These are phyloP conservation scores for Lysandra coridon DNA, from an alignment of 2,888 invertebrate genomes.

Conservation along the genomic window DNA sequence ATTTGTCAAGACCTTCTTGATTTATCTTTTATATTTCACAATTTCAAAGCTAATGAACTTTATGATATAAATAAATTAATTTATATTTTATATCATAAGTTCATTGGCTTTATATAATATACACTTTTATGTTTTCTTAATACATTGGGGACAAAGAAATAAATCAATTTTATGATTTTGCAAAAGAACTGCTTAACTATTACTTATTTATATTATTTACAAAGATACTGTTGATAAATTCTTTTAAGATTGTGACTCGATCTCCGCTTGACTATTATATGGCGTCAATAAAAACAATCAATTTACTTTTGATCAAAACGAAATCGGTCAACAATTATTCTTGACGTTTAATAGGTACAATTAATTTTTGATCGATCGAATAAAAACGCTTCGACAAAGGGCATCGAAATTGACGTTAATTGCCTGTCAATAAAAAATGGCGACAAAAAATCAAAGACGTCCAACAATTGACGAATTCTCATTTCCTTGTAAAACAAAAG, in stretches of 20 bases:
- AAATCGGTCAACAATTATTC: neutral
- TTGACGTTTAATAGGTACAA: neutral
- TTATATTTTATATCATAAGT: too few species aligned
- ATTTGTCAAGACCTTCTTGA: neutral
- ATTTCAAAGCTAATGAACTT: neutral
- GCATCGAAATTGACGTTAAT: slow-evolving; percentile 22
- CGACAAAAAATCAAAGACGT: slow-evolving; percentile 31
- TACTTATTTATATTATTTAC: too few species aligned
- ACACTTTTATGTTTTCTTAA: neutral
- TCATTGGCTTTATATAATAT: too few species aligned
- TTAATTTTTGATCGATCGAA: neutral
- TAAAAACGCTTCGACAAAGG: slow-evolving; percentile 6
- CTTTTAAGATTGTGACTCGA: too few species aligned
- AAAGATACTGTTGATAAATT: too few species aligned
- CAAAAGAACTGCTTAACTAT: too few species aligned
- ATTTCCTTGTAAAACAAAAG: slow-evolving; percentile 26
- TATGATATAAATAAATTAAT: too few species aligned
- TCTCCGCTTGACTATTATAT: too few species aligned
- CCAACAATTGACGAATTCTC: slow-evolving; percentile 31
- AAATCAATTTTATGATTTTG: too few species aligned
- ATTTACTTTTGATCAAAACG: neutral
- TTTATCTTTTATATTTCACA: neutral
- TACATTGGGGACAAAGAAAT: too few species aligned
- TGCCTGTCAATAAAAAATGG: slow-evolving; percentile 7
- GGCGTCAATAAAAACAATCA: neutral